Evolutionary conservation across 2,113 vertebrate species (phyloP).

Genomic region (Platysteira castanea): DNA sequence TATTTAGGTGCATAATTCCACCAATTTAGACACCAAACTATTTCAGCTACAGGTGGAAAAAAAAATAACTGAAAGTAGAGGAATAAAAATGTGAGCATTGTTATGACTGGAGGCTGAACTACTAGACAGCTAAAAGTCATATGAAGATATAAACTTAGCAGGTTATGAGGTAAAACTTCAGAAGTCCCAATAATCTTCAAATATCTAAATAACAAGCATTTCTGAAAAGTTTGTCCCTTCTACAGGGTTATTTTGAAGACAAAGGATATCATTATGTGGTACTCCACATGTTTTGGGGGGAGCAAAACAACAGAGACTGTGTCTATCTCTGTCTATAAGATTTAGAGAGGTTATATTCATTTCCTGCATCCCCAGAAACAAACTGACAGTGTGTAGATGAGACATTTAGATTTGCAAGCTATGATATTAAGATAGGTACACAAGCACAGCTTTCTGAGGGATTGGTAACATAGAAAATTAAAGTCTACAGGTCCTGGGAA

Average conservation of each 20-base stretch:
- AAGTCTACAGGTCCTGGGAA: neutral
- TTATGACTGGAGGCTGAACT: neutral
- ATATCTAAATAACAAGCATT: neutral
- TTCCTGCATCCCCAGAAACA: neutral
- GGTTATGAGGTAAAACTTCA: neutral
- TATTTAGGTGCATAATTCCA: conserved; percentile 34
- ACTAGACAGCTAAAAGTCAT: neutral
- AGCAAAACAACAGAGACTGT: neutral
- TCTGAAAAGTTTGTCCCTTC: neutral
- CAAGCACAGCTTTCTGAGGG: neutral
- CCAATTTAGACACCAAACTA: neutral
- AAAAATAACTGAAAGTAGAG: neutral
- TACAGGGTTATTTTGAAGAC: neutral
- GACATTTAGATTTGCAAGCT: neutral
- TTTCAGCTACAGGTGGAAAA: conserved; percentile 5
- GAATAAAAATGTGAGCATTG: neutral
- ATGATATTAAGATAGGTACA: neutral
- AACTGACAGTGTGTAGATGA: neutral
- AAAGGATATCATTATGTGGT: neutral
- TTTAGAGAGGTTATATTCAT: neutral
- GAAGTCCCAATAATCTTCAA: neutral
- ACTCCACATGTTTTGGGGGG: neutral
- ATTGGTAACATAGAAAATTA: neutral
- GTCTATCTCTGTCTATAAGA: neutral
- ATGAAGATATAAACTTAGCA: neutral